Percentiles rank a stretch among this genome's conserved stretches.
Evolutionary conservation across 2,888 invertebrate genomes (phyloP).

Genomic region (Dione juno): DNA sequence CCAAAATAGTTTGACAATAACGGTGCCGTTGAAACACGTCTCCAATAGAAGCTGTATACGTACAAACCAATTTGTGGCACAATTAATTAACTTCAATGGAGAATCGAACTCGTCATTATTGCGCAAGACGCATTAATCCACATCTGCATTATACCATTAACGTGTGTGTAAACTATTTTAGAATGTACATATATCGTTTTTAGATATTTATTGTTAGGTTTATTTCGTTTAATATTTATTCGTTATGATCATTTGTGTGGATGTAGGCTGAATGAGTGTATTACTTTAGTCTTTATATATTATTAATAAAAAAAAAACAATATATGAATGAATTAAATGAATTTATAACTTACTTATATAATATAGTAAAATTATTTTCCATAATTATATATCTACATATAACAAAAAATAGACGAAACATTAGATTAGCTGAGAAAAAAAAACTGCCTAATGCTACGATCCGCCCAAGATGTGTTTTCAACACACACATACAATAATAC

Average conservation of each 20-base stretch:
- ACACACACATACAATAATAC: slow-evolving; percentile 60
- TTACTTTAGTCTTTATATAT: neutral
- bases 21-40: slow-evolving; percentile 3
- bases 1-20: neutral
- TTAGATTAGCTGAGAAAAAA: slow-evolving; percentile 53
- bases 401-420: slow-evolving; percentile 34
- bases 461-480: slow-evolving; percentile 75
- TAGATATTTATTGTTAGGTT: slow-evolving; percentile 1
- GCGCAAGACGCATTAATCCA: slow-evolving; percentile 34
- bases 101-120: slow-evolving; percentile 39
- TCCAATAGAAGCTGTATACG: slow-evolving; percentile 11
- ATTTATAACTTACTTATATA: neutral
- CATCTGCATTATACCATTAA: slow-evolving; percentile 32
- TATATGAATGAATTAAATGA: neutral
- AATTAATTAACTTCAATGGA: slow-evolving; percentile 30
- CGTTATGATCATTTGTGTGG: neutral
- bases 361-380: neutral
- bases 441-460: slow-evolving; percentile 65
- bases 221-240: neutral
- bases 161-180: slow-evolving; percentile 22
- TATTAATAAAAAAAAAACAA: neutral
- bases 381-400: neutral
- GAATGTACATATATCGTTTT: neutral
- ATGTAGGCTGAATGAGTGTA: neutral
- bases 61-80: slow-evolving; percentile 17